Conservation (phyloP, 1,140 invertebrate species). For the Lamellibrachia luymesi region DNA sequence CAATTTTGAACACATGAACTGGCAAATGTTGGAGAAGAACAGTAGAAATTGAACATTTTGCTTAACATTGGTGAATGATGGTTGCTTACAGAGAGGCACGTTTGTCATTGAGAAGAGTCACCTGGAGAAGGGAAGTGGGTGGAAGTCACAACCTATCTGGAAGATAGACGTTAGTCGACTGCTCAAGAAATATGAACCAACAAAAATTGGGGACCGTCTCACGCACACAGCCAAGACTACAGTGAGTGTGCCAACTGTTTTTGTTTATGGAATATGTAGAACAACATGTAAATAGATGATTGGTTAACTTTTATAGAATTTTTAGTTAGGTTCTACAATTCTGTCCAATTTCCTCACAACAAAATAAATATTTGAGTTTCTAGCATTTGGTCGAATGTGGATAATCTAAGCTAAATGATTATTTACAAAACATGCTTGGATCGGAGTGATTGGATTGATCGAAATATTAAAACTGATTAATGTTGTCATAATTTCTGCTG, state of each 20-base stretch:
- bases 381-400: not conserved
- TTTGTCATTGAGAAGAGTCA: constrained; percentile 53
- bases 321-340: too few relatives aligned
- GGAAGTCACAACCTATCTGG: constrained; percentile 46
- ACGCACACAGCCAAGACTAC: not conserved
- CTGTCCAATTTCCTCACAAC: not conserved
- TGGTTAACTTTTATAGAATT: too few relatives aligned
- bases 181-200: constrained; percentile 51
- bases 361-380: not conserved
- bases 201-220: constrained; percentile 19
- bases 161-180: constrained; percentile 47
- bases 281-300: too few relatives aligned
- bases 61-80: not conserved
- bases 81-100: constrained; percentile 41
- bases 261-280: too few relatives aligned
- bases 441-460: too few relatives aligned
- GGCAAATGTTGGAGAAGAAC: too few relatives aligned
- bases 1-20: too few relatives aligned
- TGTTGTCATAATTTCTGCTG: too few relatives aligned
- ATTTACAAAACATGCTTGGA: not conserved
- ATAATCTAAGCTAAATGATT: not conserved
- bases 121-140: constrained; percentile 44
- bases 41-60: too few relatives aligned
- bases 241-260: not conserved
- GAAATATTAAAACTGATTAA: too few relatives aligned